Percentiles rank a stretch among this genome's conserved stretches.
These are phyloP conservation scores for Brachionus paranguensis DNA, from an alignment of 1,140 invertebrate species.

Conservation along the genomic window DNA sequence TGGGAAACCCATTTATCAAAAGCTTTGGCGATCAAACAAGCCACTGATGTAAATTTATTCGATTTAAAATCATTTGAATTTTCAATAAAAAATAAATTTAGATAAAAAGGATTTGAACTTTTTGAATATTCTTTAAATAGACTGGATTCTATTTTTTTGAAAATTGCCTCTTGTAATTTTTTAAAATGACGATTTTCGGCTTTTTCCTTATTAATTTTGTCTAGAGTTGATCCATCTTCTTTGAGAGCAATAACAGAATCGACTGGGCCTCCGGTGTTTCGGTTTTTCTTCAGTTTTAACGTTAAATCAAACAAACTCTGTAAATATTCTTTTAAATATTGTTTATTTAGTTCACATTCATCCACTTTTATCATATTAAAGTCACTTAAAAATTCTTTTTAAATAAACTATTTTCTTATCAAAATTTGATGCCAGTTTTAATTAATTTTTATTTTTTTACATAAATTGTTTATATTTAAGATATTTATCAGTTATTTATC, in stretches of 20 bases:
- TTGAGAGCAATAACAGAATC: background rate
- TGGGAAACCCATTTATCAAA: slow-evolving; percentile 45
- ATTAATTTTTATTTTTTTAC: background rate
- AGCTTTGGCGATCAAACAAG: slow-evolving; percentile 46
- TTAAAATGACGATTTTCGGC: background rate
- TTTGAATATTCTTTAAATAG: background rate
- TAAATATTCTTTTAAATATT: slow-evolving; percentile 8
- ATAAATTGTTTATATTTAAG: background rate
- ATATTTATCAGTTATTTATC: background rate
- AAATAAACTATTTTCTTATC: background rate
- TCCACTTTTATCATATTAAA: background rate
- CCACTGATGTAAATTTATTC: slow-evolving; percentile 45
- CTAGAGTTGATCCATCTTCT: background rate
- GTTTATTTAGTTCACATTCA: slow-evolving; percentile 19
- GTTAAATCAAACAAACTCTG: slow-evolving; percentile 3
- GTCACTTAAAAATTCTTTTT: background rate
- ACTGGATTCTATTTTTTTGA: slow-evolving; percentile 34
- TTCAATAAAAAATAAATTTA: slow-evolving; percentile 44
- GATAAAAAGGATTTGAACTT: slow-evolving; percentile 44
- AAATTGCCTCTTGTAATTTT: slow-evolving; percentile 12
- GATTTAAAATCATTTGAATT: slow-evolving; percentile 43
- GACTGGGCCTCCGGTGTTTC: background rate
- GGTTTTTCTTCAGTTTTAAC: background rate
- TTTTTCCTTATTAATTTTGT: background rate
- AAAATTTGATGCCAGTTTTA: slow-evolving; percentile 13